These are phyloP conservation scores for Nettapus auritus DNA, from an alignment of 2,113 vertebrate species.

Conservation along the genomic window DNA sequence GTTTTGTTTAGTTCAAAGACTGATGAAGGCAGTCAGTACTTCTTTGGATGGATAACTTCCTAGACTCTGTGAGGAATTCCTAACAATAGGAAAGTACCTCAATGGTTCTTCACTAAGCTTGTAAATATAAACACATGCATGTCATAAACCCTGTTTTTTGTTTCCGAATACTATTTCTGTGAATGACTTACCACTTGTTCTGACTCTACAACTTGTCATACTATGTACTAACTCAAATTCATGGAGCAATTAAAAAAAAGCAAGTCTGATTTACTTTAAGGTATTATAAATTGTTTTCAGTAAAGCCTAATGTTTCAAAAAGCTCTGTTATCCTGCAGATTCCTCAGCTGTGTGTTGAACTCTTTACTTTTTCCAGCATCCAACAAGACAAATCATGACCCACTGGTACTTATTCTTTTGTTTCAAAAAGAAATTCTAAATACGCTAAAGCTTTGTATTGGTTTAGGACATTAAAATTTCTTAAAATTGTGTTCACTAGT, in stretches of 20 bases:
- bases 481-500: background rate
- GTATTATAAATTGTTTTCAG: background rate
- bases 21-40: background rate
- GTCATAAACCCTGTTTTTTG: background rate
- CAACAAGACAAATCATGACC: background rate
- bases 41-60: background rate
- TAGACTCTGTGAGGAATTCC: background rate
- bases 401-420: background rate
- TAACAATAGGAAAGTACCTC: background rate
- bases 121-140: background rate
- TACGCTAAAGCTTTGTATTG: background rate
- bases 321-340: background rate
- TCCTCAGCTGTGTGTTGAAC: background rate
- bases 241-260: constrained; percentile 3
- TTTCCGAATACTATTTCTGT: background rate
- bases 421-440: background rate
- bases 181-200: background rate
- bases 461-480: background rate
- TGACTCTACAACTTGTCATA: too few relatives aligned
- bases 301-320: background rate
- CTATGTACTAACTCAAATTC: constrained; percentile 12
- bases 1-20: background rate
- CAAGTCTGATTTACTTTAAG: background rate
- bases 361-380: background rate
- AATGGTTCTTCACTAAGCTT: background rate